phyloP scores from a whole-genome alignment of 2,113 vertebrate genomes.

The Theristicus caerulescens region DNA sequence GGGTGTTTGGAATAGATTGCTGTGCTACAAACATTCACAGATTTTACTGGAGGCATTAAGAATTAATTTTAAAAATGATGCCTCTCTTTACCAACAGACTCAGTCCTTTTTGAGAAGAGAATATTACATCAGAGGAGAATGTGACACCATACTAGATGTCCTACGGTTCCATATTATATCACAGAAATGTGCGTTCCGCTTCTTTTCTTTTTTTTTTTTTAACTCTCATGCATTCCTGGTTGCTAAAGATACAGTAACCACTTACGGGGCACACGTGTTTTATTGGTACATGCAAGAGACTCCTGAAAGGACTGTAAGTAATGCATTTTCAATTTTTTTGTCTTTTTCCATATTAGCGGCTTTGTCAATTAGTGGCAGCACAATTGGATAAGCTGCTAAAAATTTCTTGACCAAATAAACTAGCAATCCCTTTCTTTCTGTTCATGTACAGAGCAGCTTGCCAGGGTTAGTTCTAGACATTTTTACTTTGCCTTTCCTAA shows the following conservation, averaged over 20 bases:
- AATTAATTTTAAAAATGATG: not conserved
- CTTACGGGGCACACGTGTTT: not conserved
- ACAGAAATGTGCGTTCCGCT: accelerated
- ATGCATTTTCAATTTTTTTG: not conserved
- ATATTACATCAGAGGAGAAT: not conserved
- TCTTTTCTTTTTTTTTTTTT: not conserved
- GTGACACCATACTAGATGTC: not conserved
- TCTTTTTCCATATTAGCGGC: not conserved
- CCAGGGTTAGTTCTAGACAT: not conserved
- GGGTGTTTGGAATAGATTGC: not conserved
- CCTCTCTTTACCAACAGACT: not conserved
- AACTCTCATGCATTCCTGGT: not conserved
- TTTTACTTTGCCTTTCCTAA: not conserved
- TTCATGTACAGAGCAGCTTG: not conserved
- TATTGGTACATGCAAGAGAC: not conserved
- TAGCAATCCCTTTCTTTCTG: not conserved
- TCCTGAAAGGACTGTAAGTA: not conserved
- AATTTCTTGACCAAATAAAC: not conserved
- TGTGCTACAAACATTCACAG: not conserved
- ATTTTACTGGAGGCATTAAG: not conserved
- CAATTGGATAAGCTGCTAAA: not conserved
- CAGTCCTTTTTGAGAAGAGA: not conserved
- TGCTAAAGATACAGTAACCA: not conserved
- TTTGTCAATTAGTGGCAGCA: not conserved
- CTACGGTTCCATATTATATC: not conserved